phyloP scores from a whole-genome alignment of 2,113 vertebrate species.

The Lichenostomus cassidix region DNA sequence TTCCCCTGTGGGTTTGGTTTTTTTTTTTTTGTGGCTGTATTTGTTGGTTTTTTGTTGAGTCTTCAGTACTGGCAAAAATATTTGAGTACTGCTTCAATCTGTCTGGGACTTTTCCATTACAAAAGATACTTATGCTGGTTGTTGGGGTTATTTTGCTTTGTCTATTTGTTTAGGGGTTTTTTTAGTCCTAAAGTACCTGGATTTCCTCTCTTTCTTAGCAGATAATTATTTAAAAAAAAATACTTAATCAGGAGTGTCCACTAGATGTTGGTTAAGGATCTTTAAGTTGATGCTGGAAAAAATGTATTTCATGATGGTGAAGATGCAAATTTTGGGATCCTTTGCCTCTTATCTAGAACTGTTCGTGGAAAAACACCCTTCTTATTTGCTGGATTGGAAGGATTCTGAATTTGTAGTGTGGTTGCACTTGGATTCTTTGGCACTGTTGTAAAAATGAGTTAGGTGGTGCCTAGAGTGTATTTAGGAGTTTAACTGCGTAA shows the following conservation, averaged over 20 bases:
- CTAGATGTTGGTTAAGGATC: background rate
- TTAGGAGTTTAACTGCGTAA: background rate
- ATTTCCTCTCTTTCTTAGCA: background rate
- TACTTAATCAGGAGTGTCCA: fast-evolving
- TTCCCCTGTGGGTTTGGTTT: fast-evolving
- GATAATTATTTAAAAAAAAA: background rate
- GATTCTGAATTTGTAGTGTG: background rate
- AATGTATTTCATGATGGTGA: background rate
- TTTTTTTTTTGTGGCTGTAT: background rate
- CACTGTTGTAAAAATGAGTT: background rate
- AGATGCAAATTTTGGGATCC: background rate
- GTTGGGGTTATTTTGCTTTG: fast-evolving
- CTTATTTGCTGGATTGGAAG: background rate
- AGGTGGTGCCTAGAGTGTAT: background rate
- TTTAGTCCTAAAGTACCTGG: background rate
- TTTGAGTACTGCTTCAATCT: background rate
- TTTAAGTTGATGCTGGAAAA: background rate
- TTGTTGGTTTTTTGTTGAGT: background rate
- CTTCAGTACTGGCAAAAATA: background rate
- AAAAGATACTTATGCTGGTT: background rate
- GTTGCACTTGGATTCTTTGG: background rate
- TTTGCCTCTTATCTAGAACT: background rate
- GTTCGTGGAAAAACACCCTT: background rate
- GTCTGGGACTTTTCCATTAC: background rate
- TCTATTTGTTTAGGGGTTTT: background rate